These are phyloP conservation scores for Leptopilina drosophilae DNA, from an alignment of 2,888 invertebrate genomes.

Conservation along the genomic window DNA sequence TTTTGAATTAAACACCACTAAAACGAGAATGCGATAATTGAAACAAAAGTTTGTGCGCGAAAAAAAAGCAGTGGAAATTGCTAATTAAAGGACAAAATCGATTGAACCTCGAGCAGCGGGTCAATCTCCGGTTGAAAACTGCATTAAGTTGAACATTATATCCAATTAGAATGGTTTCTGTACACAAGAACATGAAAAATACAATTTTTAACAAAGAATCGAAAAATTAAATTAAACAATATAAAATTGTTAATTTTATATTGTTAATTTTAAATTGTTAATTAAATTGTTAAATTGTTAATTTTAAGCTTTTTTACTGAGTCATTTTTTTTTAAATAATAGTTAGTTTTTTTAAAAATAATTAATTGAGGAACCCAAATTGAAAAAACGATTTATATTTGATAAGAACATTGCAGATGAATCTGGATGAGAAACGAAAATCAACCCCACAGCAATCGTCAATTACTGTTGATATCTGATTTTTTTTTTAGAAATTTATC, in stretches of 20 bases:
- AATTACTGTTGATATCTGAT: slow-evolving; percentile 12
- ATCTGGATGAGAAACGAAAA: not conserved
- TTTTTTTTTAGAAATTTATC: not conserved
- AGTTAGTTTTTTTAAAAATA: not conserved
- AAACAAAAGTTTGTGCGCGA: not conserved
- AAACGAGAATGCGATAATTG: no score
- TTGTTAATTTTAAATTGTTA: no score
- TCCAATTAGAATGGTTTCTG: slow-evolving; percentile 3
- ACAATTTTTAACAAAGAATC: not conserved
- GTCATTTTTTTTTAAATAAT: no score
- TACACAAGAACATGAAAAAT: not conserved
- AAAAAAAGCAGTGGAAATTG: not conserved
- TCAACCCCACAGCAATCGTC: not conserved
- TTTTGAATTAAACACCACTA: no score
- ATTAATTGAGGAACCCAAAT: not conserved
- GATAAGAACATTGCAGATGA: not conserved
- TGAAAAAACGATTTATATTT: slow-evolving; percentile 23
- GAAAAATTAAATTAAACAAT: no score
- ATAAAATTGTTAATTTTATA: no score
- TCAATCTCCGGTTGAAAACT: slow-evolving; percentile 27
- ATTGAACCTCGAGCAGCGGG: slow-evolving; percentile 1
- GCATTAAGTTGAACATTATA: not conserved
- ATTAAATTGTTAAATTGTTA: no score
- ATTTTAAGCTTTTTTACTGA: no score
- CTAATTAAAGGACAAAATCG: not conserved